A percentile compares a stretch with the other conserved stretches of the same genome.
phyloP scores from a whole-genome alignment of 2,113 vertebrate species.

The Trochalopteron elliotii region DNA sequence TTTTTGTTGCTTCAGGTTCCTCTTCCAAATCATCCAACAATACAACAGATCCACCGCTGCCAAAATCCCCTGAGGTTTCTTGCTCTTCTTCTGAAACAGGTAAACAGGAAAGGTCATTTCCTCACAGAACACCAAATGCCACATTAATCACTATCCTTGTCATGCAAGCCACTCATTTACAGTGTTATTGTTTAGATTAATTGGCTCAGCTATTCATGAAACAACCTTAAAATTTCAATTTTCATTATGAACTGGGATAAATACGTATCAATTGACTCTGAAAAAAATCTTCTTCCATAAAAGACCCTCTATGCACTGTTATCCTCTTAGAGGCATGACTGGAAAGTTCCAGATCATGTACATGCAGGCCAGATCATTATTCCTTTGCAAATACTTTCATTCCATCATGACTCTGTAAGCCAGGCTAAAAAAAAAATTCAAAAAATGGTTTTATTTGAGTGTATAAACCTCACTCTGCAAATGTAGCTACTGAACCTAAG shows the following conservation, averaged over 20 bases:
- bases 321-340: background rate
- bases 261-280: background rate
- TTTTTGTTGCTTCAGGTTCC: slow-evolving; percentile 75
- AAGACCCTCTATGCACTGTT: rapidly evolving
- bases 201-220: background rate
- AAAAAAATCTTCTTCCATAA: background rate
- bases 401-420: background rate
- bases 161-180: background rate
- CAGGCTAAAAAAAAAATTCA: background rate
- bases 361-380: background rate
- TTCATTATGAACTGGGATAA: background rate
- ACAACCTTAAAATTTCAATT: background rate
- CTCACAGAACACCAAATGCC: background rate
- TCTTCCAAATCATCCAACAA: slow-evolving; percentile 91
- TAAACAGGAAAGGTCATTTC: slow-evolving; percentile 33
- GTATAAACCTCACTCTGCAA: background rate
- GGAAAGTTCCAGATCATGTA: background rate
- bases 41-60: slow-evolving; percentile 87
- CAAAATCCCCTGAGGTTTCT: slow-evolving; percentile 94
- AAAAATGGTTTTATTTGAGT: background rate
- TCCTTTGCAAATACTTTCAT: background rate
- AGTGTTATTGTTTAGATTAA: background rate
- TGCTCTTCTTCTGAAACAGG: slow-evolving; percentile 87
- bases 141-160: background rate
- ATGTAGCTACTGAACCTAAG: background rate